phyloP scores from a whole-genome alignment of 1,140 invertebrate genomes.

The Meteorus sp. region DNA sequence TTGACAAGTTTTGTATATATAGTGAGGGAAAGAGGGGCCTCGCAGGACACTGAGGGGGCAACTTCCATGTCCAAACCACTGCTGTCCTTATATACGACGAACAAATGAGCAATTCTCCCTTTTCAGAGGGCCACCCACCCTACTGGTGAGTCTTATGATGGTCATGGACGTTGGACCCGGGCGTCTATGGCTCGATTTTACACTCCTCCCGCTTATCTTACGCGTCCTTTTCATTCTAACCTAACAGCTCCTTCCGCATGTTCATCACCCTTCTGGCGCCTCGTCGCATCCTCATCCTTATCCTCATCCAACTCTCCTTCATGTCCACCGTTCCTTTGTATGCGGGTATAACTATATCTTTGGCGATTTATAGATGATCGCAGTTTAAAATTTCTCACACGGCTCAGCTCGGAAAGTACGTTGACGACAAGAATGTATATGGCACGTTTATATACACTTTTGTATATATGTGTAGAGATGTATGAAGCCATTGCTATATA shows the following conservation, averaged over 20 bases:
- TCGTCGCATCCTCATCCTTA: slow-evolving; percentile 20
- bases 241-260: slow-evolving; percentile 14
- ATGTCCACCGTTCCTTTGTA: slow-evolving; percentile 22
- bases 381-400: slow-evolving; percentile 50
- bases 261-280: slow-evolving; percentile 22
- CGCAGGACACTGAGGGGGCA: slow-evolving; percentile 21
- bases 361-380: slow-evolving; percentile 36
- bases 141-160: slow-evolving; percentile 49
- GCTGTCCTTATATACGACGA: slow-evolving; percentile 29
- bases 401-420: slow-evolving; percentile 35
- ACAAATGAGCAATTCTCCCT: slow-evolving; percentile 36
- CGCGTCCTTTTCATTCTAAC: too few relatives aligned
- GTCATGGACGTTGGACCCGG: slow-evolving; percentile 48
- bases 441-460: background rate
- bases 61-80: slow-evolving; percentile 2
- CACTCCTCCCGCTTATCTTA: slow-evolving; percentile 6
- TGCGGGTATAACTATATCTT: background rate
- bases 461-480: background rate
- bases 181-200: slow-evolving; percentile 32
- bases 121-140: too few relatives aligned
- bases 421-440: slow-evolving; percentile 22
- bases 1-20: too few relatives aligned
- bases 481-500: too few relatives aligned
- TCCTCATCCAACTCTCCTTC: slow-evolving; percentile 16
- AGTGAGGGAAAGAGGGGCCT: background rate